Conservation (phyloP, 2,797 vertebrate genomes). For the Momotus momota region DNA sequence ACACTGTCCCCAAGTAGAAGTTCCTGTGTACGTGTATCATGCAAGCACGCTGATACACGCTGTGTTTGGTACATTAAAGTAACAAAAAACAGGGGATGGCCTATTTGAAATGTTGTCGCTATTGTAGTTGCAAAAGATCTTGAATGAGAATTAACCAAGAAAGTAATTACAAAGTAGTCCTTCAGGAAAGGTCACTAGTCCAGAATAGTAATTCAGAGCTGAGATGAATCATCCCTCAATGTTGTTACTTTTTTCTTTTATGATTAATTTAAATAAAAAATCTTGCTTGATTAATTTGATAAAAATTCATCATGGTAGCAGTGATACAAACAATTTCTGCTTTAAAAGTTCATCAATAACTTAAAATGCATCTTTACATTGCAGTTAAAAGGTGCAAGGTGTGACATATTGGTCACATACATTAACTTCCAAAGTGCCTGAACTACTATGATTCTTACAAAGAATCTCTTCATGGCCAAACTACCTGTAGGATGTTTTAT, state of each 20-base stretch:
- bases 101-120: background rate
- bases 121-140: background rate
- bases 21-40: background rate
- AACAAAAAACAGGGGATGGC: background rate
- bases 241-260: background rate
- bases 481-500: background rate
- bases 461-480: background rate
- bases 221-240: background rate
- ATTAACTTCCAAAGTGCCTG: background rate
- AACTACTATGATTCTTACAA: background rate
- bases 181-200: background rate
- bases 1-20: background rate
- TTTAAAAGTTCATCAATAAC: background rate
- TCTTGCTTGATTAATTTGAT: background rate
- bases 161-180: background rate
- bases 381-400: background rate
- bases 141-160: background rate
- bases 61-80: background rate
- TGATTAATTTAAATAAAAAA: background rate
- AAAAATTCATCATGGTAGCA: background rate
- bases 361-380: background rate
- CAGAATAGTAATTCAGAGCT: background rate
- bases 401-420: background rate
- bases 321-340: background rate
- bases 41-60: no score